Base-by-base conservation (phyloP, 2,888 invertebrate species). In the Drosophila ezoana region DNA sequence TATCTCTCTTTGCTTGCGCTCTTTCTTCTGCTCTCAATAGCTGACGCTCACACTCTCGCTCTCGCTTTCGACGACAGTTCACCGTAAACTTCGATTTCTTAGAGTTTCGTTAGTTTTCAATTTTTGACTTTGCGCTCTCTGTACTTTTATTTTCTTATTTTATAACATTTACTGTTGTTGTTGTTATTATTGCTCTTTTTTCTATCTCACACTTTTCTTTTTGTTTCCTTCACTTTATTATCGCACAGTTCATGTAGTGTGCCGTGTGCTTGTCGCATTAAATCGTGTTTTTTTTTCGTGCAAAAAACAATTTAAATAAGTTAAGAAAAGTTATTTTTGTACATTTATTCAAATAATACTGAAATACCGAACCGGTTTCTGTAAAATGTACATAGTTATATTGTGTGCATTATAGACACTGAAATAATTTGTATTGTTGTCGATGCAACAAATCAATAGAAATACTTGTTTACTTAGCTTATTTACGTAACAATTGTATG, bases 1-100 rank as follows among this genome's bases (percentile, higher is more conserved):
- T 63, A 18, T 38, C 40, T 18, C 45, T 14, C 40, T 20, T 23
- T 10, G 11, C 28, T 37, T 32, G 14, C 14, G 5, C 41, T 60
- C 18, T 48, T 20, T 58, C 37, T 63, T 48, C 20, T 9, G 37
- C 48, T 53, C 54, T 60, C 43, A 32, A 48, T 23, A 2, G 20
- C 62, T 63, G 48, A 11, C 47, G 86, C 88, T 88, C 75, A 81
- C 87, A 73, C 81, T 82, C 81, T 9, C 47, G 86, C 88, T 88
- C 78, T 84, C 87, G 76, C 81, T 83, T 84, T 87, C 83, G 80
- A 81, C 62, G 61, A 43, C 60, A 60, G 37, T 60, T 56, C 57
- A 60, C 28, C 63, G 59, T 67, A 68, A 53, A 67, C 59, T 66
- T 82, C 61, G 72, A 69, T 87, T 75, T 79, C 68, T 75, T 71